These are phyloP conservation scores for Hozukius guyotensis DNA, from an alignment of 2,797 vertebrate genomes.

Conservation along the genomic window DNA sequence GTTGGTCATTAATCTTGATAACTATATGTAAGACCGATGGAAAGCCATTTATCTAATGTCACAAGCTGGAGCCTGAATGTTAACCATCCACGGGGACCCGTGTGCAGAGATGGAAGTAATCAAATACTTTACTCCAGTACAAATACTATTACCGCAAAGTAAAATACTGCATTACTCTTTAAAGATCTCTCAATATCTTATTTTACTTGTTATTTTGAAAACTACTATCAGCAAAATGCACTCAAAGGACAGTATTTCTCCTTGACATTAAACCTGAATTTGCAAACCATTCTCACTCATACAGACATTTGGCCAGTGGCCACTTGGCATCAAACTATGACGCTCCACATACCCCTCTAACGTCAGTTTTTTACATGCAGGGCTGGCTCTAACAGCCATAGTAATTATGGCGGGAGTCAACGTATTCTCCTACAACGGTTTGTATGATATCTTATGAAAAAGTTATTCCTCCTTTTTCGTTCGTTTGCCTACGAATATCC, in stretches of 20 bases:
- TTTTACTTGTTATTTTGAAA: background rate
- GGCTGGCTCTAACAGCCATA: background rate
- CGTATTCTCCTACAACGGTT: too few relatives aligned
- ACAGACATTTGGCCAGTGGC: background rate
- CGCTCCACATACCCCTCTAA: background rate
- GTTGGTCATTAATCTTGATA: slow-evolving; percentile 43
- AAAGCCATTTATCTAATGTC: slow-evolving; percentile 34
- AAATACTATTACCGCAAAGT: background rate
- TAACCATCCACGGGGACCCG: slow-evolving; percentile 6
- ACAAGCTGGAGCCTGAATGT: slow-evolving; percentile 34
- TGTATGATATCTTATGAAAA: too few relatives aligned
- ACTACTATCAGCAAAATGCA: background rate
- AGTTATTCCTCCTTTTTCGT: too few relatives aligned
- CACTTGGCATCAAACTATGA: background rate
- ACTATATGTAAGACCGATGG: background rate
- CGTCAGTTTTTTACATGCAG: background rate
- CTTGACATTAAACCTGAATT: background rate
- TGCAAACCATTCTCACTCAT: background rate
- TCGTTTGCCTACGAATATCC: too few relatives aligned
- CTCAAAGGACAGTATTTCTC: background rate
- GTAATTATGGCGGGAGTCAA: background rate
- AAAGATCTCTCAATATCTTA: background rate
- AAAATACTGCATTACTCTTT: background rate
- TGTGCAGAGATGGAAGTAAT: background rate
- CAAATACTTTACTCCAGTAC: background rate